Percentiles rank a stretch among this genome's conserved stretches.
These are phyloP conservation scores for Andrena hattorfiana DNA, from an alignment of 2,888 invertebrate species.

Conservation along the genomic window DNA sequence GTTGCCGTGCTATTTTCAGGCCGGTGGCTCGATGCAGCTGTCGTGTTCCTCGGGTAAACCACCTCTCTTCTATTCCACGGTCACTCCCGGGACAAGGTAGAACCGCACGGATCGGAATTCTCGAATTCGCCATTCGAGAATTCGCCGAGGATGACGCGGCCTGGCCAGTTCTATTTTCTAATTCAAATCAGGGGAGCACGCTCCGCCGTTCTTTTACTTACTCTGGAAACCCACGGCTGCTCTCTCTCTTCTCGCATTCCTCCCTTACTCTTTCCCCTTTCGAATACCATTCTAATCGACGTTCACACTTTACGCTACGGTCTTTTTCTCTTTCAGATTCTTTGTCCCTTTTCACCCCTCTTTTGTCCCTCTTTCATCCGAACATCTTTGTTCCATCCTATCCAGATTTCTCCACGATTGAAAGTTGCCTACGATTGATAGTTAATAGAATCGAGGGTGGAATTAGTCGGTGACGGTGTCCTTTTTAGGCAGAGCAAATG, in stretches of 20 bases:
- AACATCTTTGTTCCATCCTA: too few species aligned
- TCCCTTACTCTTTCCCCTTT: neutral
- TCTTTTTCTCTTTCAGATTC: too few species aligned
- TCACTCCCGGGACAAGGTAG: slow-evolving; percentile 75
- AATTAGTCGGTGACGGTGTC: too few species aligned
- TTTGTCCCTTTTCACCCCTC: too few species aligned
- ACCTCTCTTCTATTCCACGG: slow-evolving; percentile 81
- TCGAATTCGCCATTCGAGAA: slow-evolving; percentile 47
- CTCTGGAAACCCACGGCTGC: neutral
- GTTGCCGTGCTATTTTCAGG: slow-evolving; percentile 78
- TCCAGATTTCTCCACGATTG: too few species aligned
- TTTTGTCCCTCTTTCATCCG: too few species aligned
- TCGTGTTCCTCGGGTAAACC: slow-evolving; percentile 79
- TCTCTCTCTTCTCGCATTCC: neutral
- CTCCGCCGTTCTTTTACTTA: neutral
- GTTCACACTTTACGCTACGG: too few species aligned
- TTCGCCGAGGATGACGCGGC: slow-evolving; percentile 19
- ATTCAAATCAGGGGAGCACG: neutral
- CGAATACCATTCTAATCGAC: too few species aligned
- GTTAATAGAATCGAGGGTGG: too few species aligned
- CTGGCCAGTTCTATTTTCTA: slow-evolving; percentile 24
- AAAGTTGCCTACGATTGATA: too few species aligned
- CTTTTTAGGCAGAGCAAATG: neutral
- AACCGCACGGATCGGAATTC: slow-evolving; percentile 57
- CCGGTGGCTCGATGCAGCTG: slow-evolving; percentile 79